Percentiles rank a stretch among this genome's conserved stretches.
Evolutionary conservation across 2,888 invertebrate genomes (phyloP).

Genomic region (Lucinisca nassula): DNA sequence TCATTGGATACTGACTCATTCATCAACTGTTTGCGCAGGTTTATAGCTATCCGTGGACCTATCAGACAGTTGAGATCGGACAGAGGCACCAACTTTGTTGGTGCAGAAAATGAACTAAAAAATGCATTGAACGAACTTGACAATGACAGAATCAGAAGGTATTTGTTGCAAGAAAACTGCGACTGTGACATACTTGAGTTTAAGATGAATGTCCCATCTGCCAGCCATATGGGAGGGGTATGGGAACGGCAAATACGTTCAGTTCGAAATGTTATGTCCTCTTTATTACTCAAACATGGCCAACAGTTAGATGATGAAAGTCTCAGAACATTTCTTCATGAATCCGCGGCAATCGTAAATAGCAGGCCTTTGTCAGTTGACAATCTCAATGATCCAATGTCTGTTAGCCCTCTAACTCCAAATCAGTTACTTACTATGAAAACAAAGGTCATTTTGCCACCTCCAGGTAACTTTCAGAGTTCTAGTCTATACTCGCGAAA

Average conservation of each 20-base stretch:
- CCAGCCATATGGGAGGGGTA: conserved; percentile 56
- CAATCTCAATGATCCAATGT: conserved; percentile 33
- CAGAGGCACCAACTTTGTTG: conserved; percentile 20
- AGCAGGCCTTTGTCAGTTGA: conserved; percentile 33
- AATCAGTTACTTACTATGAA: conserved; percentile 59
- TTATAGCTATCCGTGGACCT: conserved; percentile 17
- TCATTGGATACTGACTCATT: conserved; percentile 63
- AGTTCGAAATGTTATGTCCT: conserved; percentile 31
- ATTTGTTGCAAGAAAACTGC: conserved; percentile 15
- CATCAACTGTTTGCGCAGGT: conserved; percentile 52
- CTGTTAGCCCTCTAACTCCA: conserved; percentile 57
- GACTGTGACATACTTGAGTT: conserved; percentile 8
- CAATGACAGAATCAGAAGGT: conserved; percentile 13
- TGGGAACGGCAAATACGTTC: conserved; percentile 58
- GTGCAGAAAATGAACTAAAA: conserved; percentile 29
- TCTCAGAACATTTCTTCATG: conserved; percentile 50
- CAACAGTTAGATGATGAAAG: conserved; percentile 33
- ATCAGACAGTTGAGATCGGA: conserved; percentile 9
- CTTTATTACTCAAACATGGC: conserved; percentile 14
- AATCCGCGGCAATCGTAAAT: conserved; percentile 48
- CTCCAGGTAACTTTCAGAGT: conserved; percentile 41
- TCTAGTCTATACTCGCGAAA: conserved; percentile 47
- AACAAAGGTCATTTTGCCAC: conserved; percentile 33
- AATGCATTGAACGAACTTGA: conserved; percentile 1
- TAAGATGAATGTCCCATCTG: conserved; percentile 24